A percentile compares a stretch with the other conserved stretches of the same genome.
Evolutionary conservation across 2,113 vertebrate genomes (phyloP).

Genomic region (Prinia subflava): DNA sequence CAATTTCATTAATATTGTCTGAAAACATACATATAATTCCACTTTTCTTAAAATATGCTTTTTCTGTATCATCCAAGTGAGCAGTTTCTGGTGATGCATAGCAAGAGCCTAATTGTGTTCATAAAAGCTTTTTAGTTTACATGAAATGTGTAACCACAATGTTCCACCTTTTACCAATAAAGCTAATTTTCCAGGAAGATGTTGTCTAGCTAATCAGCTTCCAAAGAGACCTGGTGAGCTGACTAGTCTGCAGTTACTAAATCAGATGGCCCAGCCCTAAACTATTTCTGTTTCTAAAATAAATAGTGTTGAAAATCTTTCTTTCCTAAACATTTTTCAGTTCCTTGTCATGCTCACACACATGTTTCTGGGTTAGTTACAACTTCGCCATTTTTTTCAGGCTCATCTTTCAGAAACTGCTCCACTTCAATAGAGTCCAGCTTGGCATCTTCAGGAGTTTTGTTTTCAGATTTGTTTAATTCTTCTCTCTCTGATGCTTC

Average conservation of each 20-base stretch:
- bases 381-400: conserved; percentile 72
- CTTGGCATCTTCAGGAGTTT: conserved; percentile 27
- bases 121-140: conserved; percentile 43
- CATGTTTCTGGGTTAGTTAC: conserved; percentile 76
- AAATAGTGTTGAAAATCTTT: conserved; percentile 61
- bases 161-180: conserved; percentile 53
- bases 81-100: conserved; percentile 60
- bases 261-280: conserved; percentile 54
- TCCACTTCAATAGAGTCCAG: conserved; percentile 73
- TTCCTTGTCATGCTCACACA: conserved; percentile 67
- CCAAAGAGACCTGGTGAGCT: conserved; percentile 30
- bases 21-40: conserved; percentile 3
- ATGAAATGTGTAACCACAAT: background rate
- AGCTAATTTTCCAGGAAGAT: conserved; percentile 26
- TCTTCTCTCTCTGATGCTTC: conserved; percentile 60
- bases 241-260: conserved; percentile 26
- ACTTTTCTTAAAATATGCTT: conserved; percentile 27
- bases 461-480: conserved; percentile 59
- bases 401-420: conserved; percentile 74
- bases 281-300: conserved; percentile 72
- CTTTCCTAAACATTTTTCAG: background rate
- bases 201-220: conserved; percentile 25
- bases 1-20: background rate
- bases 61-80: background rate
- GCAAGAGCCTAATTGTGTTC: conserved; percentile 37